Percentiles rank a stretch among this genome's conserved stretches.
Evolutionary conservation across 2,888 invertebrate species (phyloP).

Genomic region (Napeogenes inachia): DNA sequence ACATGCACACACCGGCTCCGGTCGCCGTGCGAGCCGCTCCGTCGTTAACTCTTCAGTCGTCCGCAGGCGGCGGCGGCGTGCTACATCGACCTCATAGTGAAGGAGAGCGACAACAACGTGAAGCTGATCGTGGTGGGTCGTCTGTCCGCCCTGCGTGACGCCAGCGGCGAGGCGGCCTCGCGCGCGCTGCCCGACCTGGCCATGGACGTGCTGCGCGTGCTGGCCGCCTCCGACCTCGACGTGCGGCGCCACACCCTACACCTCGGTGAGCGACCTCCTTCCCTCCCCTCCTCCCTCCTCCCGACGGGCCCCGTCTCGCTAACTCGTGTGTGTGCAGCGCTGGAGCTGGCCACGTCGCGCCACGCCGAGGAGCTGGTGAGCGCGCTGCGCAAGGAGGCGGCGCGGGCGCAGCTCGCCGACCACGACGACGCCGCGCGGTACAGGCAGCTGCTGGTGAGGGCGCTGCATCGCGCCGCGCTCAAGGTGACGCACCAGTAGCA

Average conservation of each 20-base stretch:
- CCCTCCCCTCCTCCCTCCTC: not conserved
- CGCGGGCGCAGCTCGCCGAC: slow-evolving; percentile 92
- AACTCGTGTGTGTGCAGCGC: slow-evolving; percentile 64
- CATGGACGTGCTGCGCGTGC: slow-evolving; percentile 97
- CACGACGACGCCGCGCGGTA: slow-evolving; percentile 98
- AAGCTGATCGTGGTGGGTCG: slow-evolving; percentile 98
- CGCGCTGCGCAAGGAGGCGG: slow-evolving; percentile 92
- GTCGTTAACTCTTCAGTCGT: not conserved
- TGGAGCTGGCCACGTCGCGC: slow-evolving; percentile 93
- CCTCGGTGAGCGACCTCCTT: slow-evolving; percentile 66
- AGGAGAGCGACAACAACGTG: slow-evolving; percentile 99
- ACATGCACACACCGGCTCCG: slow-evolving; percentile 14
- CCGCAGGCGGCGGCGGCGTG: slow-evolving; percentile 93
- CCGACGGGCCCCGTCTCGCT: not conserved
- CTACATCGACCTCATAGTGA: slow-evolving; percentile 99
- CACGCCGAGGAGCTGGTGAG: slow-evolving; percentile 97
- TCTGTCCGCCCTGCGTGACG: slow-evolving; percentile 89
- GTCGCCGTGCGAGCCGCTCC: not conserved
- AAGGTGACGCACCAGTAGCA: slow-evolving; percentile 70
- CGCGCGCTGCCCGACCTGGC: slow-evolving; percentile 91
- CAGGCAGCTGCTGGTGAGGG: slow-evolving; percentile 95
- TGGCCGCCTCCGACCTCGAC: slow-evolving; percentile 95
- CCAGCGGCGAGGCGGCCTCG: slow-evolving; percentile 89
- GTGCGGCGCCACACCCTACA: slow-evolving; percentile 92
- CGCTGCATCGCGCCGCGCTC: slow-evolving; percentile 94